Base-by-base conservation (phyloP, 1,140 invertebrate genomes). In the Plectrocnemia conspersa region DNA sequence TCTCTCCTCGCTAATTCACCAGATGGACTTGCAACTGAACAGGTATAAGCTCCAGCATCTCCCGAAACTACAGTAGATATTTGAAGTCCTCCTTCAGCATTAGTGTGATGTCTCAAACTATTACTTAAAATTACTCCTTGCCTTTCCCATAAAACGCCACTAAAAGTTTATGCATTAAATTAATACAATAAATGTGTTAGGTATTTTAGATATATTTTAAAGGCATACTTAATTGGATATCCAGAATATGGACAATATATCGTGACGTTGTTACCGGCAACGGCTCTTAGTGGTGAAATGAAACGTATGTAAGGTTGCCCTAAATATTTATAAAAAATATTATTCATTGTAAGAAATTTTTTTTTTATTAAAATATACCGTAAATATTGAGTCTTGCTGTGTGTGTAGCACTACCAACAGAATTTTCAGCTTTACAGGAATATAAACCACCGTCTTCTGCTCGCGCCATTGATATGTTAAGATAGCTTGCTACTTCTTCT, bases 391-490 rank as follows among this genome's bases (percentile, higher is more conserved):
- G 69, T 59, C 79, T 71, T 0, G 79, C 79, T 7, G 77, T 76
- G 67, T 87, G 82, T 10, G 83, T 83, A 18, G 83, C 81, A 35
- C 76, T 69, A 65, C 86, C 88, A 2, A 52, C 36, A n/a, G 52
- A 50, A 56, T 56, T 61, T 38, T 70, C 73, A 6, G 84, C 85
- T 33, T 75, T 76, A 65, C 87, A 89, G 62, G 77, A 73, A 68
- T 86, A 88, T 59, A 82, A 77, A 9, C 86, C 86, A 33, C 85
- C 85, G 64, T 88, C 85, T 65, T 84, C 78, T 1, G 85, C 76
- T 60, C 79, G 77, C 4, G 85, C 82, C 44, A 76, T 74, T 21
- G 81, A 52, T 47, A 73, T 60, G 63, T 69, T 72, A 33, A 75
- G 62, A 47, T 66, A 62, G 10, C 68, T 68, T 42, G 67, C 64